phyloP scores from a whole-genome alignment of 2,797 vertebrate genomes.

The Peromyscus attwateri region DNA sequence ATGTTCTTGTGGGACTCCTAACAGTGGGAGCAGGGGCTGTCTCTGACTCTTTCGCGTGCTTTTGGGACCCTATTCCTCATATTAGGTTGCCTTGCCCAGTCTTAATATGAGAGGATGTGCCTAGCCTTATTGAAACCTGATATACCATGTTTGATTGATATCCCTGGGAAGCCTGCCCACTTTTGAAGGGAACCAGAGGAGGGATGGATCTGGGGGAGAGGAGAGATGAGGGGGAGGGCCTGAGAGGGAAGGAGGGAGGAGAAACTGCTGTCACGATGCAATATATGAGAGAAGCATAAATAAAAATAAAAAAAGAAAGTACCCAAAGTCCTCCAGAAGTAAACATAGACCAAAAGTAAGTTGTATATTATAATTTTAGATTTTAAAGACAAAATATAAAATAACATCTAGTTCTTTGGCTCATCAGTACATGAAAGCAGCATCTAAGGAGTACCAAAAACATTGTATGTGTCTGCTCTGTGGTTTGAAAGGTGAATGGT shows the following conservation, averaged over 20 bases:
- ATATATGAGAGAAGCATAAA: neutral
- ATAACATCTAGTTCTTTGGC: conserved; percentile 4
- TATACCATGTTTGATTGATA: neutral
- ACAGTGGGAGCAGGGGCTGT: neutral
- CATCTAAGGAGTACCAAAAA: neutral
- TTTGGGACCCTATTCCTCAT: neutral
- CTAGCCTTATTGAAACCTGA: neutral
- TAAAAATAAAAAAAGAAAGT: neutral
- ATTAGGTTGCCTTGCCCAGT: neutral
- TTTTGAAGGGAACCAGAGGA: neutral
- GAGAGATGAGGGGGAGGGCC: neutral
- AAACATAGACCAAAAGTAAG: conserved; percentile 38
- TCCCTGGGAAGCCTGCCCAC: neutral
- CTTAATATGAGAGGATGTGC: neutral
- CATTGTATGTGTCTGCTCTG: neutral
- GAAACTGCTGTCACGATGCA: neutral
- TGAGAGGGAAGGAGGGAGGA: neutral
- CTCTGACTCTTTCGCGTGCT: neutral
- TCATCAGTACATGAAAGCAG: neutral
- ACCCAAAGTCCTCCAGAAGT: neutral
- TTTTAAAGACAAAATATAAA: conserved; percentile 36
- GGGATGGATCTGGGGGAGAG: neutral
- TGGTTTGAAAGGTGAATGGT: conserved; percentile 18
- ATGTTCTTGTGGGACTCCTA: neutral
- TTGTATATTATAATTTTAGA: neutral